Evolutionary conservation across 2,113 vertebrate species (phyloP).

Genomic region (Manacus vitellinus): DNA sequence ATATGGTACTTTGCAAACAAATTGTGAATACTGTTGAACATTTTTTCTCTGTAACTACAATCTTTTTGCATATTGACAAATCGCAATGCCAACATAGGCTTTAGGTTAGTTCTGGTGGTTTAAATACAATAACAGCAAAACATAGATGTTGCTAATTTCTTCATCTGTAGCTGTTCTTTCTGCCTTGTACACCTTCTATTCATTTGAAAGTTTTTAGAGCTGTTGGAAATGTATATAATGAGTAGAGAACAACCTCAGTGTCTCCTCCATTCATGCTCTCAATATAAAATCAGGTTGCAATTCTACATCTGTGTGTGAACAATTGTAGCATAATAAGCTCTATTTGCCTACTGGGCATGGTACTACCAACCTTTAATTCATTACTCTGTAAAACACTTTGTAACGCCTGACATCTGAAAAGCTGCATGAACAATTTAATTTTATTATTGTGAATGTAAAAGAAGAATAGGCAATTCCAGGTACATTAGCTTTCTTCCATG

Average conservation of each 20-base stretch:
- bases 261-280: neutral
- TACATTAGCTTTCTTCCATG: neutral
- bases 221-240: neutral
- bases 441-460: neutral
- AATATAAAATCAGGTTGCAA: neutral
- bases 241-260: neutral
- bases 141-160: neutral
- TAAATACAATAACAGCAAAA: neutral
- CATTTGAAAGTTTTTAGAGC: neutral
- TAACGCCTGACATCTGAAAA: neutral
- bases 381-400: slow-evolving; percentile 3
- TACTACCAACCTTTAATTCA: neutral
- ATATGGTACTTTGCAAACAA: neutral
- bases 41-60: neutral
- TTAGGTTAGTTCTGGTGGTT: neutral
- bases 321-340: slow-evolving; percentile 11
- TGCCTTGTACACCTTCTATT: neutral
- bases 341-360: slow-evolving; percentile 14
- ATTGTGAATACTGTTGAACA: neutral
- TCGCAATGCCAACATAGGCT: neutral
- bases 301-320: neutral
- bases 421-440: slow-evolving; percentile 7
- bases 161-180: neutral
- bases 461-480: neutral
- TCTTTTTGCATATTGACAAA: neutral